Percentiles rank a stretch among this genome's conserved stretches.
Conservation (phyloP, 2,797 vertebrate genomes). For the Leuciscus waleckii region DNA sequence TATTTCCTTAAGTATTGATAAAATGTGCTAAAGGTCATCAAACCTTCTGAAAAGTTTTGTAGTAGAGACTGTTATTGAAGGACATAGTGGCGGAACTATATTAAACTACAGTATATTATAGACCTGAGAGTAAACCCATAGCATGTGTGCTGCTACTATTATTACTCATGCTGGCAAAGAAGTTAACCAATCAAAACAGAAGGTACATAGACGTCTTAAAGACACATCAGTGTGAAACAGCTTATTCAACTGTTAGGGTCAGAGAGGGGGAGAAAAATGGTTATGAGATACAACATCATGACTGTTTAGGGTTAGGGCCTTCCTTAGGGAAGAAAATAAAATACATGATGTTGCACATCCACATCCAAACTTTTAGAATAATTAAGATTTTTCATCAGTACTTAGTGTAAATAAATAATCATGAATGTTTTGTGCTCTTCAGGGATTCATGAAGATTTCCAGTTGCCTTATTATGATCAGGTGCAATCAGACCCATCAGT, state of each 20-base stretch:
- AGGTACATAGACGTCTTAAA: neutral
- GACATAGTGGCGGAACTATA: too few relatives aligned
- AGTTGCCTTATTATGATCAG: constrained; percentile 95
- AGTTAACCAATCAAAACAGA: neutral
- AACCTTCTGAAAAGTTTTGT: neutral
- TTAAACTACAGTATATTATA: too few relatives aligned
- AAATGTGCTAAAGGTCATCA: neutral
- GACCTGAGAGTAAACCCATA: too few relatives aligned
- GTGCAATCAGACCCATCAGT: constrained; percentile 97
- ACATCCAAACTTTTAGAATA: neutral
- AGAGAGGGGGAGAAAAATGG: neutral
- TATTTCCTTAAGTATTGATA: neutral
- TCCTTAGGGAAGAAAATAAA: neutral
- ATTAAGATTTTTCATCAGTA: neutral
- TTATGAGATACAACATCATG: neutral
- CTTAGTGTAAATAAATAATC: neutral
- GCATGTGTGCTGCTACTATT: neutral
- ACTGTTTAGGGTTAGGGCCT: neutral
- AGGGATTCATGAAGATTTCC: constrained; percentile 95
- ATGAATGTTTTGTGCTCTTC: constrained; percentile 1
- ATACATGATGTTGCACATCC: neutral
- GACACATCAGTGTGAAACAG: neutral
- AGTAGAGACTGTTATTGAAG: neutral
- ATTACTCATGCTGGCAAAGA: neutral
- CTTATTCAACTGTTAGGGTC: neutral